phyloP scores from a whole-genome alignment of 2,888 invertebrate genomes.

The Copidosoma aretas region DNA sequence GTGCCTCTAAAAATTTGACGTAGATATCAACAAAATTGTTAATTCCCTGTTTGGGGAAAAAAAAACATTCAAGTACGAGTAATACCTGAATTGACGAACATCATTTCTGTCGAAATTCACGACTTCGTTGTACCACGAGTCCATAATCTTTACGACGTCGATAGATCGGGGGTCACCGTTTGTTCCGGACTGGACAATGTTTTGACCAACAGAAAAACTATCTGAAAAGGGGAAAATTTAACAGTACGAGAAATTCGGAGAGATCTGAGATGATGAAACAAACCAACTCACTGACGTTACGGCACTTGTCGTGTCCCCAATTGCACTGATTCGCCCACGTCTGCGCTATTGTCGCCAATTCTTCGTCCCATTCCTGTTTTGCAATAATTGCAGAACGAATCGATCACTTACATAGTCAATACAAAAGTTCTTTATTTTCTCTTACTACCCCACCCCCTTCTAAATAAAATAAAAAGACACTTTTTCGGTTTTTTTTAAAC shows the following conservation, averaged over 20 bases:
- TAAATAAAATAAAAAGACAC: too few species aligned
- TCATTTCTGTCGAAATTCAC: neutral
- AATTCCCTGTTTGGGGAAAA: too few species aligned
- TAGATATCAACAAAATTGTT: neutral
- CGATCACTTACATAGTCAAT: neutral
- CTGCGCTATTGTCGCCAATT: conserved; percentile 60
- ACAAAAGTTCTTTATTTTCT: too few species aligned
- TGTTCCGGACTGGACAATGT: conserved; percentile 48
- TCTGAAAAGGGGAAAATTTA: conserved; percentile 48
- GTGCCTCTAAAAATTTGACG: too few species aligned
- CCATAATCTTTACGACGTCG: neutral
- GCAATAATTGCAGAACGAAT: neutral
- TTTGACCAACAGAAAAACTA: conserved; percentile 60
- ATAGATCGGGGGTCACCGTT: conserved; percentile 30
- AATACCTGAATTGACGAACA: neutral
- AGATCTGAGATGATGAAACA: neutral
- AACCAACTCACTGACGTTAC: conserved; percentile 52
- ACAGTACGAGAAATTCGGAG: conserved; percentile 51
- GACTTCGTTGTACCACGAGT: conserved; percentile 34
- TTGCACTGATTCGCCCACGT: conserved; percentile 63
- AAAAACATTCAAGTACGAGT: neutral
- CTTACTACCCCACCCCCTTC: too few species aligned
- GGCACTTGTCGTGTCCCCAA: conserved; percentile 59
- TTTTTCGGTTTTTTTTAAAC: too few species aligned
- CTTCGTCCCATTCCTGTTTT: conserved; percentile 15